phyloP scores from a whole-genome alignment of 2,113 vertebrate genomes.

The Chaetorhynchus papuensis region DNA sequence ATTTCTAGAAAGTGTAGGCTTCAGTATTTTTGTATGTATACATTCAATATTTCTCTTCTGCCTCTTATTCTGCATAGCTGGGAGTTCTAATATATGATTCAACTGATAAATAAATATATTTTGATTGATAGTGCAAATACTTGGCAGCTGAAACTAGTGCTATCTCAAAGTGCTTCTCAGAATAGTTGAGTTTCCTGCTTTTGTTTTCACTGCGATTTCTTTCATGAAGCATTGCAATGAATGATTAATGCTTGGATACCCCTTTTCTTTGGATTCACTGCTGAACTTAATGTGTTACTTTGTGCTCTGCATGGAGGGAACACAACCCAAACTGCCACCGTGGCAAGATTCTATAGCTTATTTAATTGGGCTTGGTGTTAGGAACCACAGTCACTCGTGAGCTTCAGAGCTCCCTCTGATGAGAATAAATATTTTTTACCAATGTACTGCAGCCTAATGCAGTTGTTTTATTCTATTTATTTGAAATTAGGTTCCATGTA shows the following conservation, averaged over 20 bases:
- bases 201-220: background rate
- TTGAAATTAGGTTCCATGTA: background rate
- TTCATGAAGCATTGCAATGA: background rate
- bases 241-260: background rate
- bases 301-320: background rate
- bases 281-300: background rate
- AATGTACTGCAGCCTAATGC: background rate
- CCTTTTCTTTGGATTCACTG: background rate
- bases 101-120: constrained; percentile 37
- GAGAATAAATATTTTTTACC: background rate
- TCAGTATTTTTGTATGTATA: constrained; percentile 30
- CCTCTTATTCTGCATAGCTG: constrained; percentile 7
- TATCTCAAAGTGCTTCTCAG: background rate
- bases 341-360: background rate
- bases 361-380: background rate
- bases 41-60: constrained; percentile 45
- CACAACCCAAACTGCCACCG: background rate
- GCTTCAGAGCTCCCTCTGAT: background rate
- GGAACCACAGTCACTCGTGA: background rate
- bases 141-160: background rate
- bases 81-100: constrained; percentile 41
- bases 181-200: constrained; percentile 4
- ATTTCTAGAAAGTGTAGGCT: constrained; percentile 27
- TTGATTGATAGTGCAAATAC: constrained; percentile 48
- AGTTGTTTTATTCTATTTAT: background rate